Percentiles rank a stretch among this genome's conserved stretches.
phyloP scores from a whole-genome alignment of 2,888 invertebrate species.

The Ceraclea dissimilis region DNA sequence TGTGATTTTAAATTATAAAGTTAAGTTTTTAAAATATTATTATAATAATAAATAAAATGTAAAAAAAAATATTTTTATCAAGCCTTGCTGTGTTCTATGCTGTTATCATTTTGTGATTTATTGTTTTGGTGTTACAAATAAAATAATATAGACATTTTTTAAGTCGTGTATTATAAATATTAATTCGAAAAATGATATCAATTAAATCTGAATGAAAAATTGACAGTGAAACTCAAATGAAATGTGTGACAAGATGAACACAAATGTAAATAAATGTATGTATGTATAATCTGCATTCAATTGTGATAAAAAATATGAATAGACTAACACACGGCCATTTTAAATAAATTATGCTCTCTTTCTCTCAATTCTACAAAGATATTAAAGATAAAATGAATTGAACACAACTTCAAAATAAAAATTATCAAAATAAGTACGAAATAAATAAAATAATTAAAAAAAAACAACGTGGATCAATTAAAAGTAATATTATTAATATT shows the following conservation, averaged over 20 bases:
- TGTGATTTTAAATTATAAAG: conserved; percentile 16
- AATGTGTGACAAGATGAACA: background rate
- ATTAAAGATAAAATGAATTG: background rate
- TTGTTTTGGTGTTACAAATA: background rate
- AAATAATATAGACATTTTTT: background rate
- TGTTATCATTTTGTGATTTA: conserved; percentile 8
- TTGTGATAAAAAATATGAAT: background rate
- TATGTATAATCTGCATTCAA: background rate
- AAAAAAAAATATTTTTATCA: conserved; percentile 7
- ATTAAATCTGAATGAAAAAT: background rate
- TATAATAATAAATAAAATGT: conserved; percentile 11
- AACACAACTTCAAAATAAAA: background rate
- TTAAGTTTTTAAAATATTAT: conserved; percentile 16
- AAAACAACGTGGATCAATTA: background rate
- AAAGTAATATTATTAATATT: background rate
- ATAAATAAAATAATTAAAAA: background rate
- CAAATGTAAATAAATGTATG: background rate
- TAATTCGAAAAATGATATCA: background rate
- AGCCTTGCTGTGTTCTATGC: conserved; percentile 19
- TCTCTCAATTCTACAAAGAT: background rate
- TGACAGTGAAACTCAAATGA: no score
- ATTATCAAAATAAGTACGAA: background rate
- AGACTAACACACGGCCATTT: background rate
- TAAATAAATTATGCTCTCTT: background rate
- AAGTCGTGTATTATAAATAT: background rate